A percentile compares a stretch with the other conserved stretches of the same genome.
Conservation (phyloP, 2,113 vertebrate genomes). For the Motacilla alba region DNA sequence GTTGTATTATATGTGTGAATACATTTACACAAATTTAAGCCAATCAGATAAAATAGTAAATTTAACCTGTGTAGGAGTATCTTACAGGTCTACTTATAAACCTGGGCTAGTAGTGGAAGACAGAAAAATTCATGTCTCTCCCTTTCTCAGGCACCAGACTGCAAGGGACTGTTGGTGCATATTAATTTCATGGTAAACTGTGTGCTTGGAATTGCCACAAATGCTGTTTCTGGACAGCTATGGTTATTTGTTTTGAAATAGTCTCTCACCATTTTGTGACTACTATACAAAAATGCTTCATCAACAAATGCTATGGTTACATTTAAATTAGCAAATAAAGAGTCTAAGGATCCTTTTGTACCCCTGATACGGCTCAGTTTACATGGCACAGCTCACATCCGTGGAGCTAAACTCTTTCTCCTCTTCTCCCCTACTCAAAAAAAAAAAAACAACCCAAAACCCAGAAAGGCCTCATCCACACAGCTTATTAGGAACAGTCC, state of each 20-base stretch:
- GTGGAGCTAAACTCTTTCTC: not conserved
- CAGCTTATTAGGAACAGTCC: slow-evolving; percentile 32
- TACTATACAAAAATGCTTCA: not conserved
- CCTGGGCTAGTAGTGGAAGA: not conserved
- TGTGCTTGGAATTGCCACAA: slow-evolving; percentile 46
- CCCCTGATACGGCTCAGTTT: not conserved
- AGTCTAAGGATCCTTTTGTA: not conserved
- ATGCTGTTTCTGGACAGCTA: slow-evolving; percentile 17
- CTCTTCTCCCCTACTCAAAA: not conserved
- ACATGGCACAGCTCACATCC: not conserved
- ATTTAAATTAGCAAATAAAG: slow-evolving; percentile 40
- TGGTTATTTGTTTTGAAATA: slow-evolving; percentile 23
- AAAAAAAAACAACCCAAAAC: not conserved
- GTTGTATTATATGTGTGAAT: not conserved
- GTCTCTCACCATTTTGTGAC: slow-evolving; percentile 7
- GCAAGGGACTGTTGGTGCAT: slow-evolving; percentile 38
- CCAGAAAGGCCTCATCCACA: slow-evolving; percentile 18
- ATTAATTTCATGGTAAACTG: slow-evolving; percentile 41
- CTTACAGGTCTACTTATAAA: not conserved
- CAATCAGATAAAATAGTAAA: not conserved
- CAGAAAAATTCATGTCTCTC: not conserved
- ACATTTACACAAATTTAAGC: not conserved
- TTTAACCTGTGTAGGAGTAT: not conserved
- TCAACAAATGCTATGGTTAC: slow-evolving; percentile 40
- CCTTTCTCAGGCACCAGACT: slow-evolving; percentile 23